phyloP scores from a whole-genome alignment of 2,113 vertebrate genomes.

The Oryctolagus cuniculus region DNA sequence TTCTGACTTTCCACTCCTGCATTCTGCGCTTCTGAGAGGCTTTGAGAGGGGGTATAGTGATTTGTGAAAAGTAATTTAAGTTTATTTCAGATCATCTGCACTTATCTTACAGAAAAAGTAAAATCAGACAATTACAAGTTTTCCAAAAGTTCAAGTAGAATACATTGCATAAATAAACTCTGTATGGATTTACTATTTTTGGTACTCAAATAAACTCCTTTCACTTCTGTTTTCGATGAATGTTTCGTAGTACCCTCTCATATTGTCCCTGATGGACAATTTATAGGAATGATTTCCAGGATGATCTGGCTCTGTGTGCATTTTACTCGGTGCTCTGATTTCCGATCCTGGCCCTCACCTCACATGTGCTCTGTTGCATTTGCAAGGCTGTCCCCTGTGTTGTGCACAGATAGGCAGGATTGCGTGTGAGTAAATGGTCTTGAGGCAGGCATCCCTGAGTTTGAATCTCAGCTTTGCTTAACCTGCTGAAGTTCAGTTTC shows the following conservation, averaged over 20 bases:
- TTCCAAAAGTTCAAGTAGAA: too few relatives aligned
- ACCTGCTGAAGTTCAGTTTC: background rate
- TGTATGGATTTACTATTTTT: too few relatives aligned
- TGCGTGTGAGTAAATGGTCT: background rate
- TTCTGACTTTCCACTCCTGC: background rate
- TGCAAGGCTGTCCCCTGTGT: background rate
- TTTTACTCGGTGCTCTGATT: background rate
- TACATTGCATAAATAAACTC: too few relatives aligned
- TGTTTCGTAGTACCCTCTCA: background rate
- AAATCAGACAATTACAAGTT: background rate
- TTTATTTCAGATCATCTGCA: background rate
- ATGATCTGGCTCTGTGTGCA: background rate
- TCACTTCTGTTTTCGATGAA: too few relatives aligned
- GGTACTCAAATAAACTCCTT: too few relatives aligned
- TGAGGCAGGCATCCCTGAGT: background rate
- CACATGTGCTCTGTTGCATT: background rate
- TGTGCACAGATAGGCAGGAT: background rate
- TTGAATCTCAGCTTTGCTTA: constrained; percentile 10
- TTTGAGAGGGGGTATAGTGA: background rate
- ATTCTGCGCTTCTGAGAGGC: background rate
- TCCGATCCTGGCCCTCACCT: background rate
- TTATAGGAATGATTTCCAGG: background rate
- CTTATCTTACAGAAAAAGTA: constrained; percentile 30
- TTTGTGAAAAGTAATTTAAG: constrained; percentile 1
- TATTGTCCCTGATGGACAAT: background rate